Evolutionary conservation across 1,140 invertebrate species (phyloP).

Genomic region (Eumaeus atala): DNA sequence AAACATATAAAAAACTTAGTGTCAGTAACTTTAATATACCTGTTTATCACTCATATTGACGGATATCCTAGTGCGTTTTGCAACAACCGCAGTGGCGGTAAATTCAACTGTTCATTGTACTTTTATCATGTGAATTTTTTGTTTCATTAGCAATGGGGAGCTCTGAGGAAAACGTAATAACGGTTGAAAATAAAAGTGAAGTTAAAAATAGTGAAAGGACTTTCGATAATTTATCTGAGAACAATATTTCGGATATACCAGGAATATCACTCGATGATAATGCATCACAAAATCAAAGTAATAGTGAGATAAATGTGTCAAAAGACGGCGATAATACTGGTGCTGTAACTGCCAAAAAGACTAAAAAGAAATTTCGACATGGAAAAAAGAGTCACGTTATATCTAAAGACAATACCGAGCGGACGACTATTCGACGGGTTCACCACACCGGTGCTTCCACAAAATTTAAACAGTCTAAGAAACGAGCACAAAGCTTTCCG

Average conservation of each 20-base stretch:
- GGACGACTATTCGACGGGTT: constrained; percentile 51
- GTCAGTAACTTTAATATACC: constrained; percentile 31
- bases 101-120: constrained; percentile 56
- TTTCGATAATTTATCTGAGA: constrained; percentile 47
- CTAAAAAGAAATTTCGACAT: constrained; percentile 64
- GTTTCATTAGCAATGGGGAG: constrained; percentile 49
- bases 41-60: constrained; percentile 67
- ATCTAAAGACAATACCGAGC: constrained; percentile 55
- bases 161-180: constrained; percentile 73
- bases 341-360: constrained; percentile 45
- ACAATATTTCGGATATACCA: constrained; percentile 38
- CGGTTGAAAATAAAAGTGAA: constrained; percentile 84
- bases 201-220: constrained; percentile 71
- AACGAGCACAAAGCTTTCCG: constrained; percentile 66
- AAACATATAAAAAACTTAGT: not conserved
- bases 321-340: constrained; percentile 42
- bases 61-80: constrained; percentile 68
- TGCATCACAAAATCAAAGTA: constrained; percentile 60
- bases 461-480: constrained; percentile 64
- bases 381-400: constrained; percentile 58
- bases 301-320: constrained; percentile 37
- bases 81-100: constrained; percentile 64
- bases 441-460: constrained; percentile 43
- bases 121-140: constrained; percentile 29
- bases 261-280: constrained; percentile 48